These are phyloP conservation scores for Bothrops jararaca DNA, from an alignment of 2,113 vertebrate species.

Conservation along the genomic window DNA sequence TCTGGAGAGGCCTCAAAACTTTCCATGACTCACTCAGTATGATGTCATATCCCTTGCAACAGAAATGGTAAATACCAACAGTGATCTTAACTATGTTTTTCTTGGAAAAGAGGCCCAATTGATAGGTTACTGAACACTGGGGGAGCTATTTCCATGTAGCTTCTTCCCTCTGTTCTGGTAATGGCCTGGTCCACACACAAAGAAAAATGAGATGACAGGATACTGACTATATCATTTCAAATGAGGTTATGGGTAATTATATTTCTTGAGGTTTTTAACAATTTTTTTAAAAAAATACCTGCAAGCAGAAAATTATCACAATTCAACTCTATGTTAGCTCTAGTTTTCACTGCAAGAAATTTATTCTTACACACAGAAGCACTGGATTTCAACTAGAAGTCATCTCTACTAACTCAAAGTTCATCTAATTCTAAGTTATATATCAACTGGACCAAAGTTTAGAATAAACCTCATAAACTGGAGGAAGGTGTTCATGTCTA, in stretches of 20 bases:
- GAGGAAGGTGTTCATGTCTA: background rate
- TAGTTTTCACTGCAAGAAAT: background rate
- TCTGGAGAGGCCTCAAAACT: conserved; percentile 10
- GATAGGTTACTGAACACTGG: conserved; percentile 5
- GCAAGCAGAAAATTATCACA: background rate
- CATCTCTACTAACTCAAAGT: background rate
- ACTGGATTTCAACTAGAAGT: background rate
- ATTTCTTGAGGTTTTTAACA: background rate
- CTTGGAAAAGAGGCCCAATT: background rate
- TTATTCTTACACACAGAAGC: background rate
- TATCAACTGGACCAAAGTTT: background rate
- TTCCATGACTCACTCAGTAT: conserved; percentile 15
- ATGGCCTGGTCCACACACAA: background rate
- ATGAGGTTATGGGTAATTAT: background rate
- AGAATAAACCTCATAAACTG: background rate
- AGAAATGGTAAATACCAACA: conserved; percentile 15
- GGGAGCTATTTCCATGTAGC: conserved; percentile 18
- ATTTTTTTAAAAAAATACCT: background rate
- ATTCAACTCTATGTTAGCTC: background rate
- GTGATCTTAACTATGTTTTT: conserved; percentile 3
- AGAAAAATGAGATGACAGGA: background rate
- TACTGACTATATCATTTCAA: background rate
- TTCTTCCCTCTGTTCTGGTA: background rate
- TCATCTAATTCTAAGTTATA: background rate
- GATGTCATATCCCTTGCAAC: conserved; percentile 15